Evolutionary conservation across 2,888 invertebrate species (phyloP), one percentile per base, ranked within the genome.

Genomic region (Macropis europaea): DNA sequence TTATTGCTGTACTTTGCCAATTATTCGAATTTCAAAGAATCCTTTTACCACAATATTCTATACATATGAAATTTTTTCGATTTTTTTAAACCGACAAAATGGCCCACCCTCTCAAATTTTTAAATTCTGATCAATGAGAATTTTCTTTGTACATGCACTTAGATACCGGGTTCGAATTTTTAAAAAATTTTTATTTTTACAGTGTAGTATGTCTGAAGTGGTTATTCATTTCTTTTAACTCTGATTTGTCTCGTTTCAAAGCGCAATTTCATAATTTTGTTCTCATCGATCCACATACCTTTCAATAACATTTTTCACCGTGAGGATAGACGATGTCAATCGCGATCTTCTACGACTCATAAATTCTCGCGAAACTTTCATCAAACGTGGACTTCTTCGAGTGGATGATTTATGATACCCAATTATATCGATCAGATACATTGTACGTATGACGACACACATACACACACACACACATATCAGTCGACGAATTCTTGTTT

Each of bases 231-330:
- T 6, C 17, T 11, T 13, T 22, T 17, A 11, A n/a, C 6, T 28
- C 2, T 9, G 7, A 17, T 40, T 53, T 17, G 5, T 47, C 17
- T 48, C 2, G 19, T 30, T 32, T 17, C n/a, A 7, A 48, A n/a
- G 7, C 26, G 36, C 17, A 26, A 24, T 13, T 28, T 7, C 2
- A 15, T n/a, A n/a, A n/a, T n/a, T n/a, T n/a, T n/a, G n/a, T n/a
- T n/a, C n/a, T n/a, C n/a, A n/a, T n/a, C n/a, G n/a, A n/a, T n/a
- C n/a, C n/a, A n/a, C n/a, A n/a, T n/a, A n/a, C n/a, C n/a, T n/a
- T n/a, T n/a, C n/a, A 15, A 28, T 48, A 71, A 71, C 54, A 71
- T 68, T 68, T 71, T 68, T 71, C 71, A 32, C 60, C 71, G 61
- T 67, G 26, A 47, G 1, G 30, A 61, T 24, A 52, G 15, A n/a